Evolutionary conservation across 2,888 invertebrate species (phyloP).

Genomic region (Ophion obscuratus): DNA sequence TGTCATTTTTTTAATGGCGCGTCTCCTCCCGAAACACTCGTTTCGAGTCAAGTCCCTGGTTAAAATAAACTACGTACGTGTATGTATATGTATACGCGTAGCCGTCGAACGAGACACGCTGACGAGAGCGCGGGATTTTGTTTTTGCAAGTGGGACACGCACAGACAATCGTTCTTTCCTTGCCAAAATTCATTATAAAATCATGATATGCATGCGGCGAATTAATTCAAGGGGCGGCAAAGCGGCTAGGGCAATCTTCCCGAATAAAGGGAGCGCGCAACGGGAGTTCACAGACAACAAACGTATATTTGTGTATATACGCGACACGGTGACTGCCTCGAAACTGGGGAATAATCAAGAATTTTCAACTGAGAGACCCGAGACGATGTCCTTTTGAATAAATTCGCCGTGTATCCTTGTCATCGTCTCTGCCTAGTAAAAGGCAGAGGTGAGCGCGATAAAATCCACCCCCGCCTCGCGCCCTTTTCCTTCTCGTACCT

Average conservation of each 20-base stretch:
- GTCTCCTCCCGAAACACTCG: slow-evolving; percentile 62
- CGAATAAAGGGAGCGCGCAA: slow-evolving; percentile 61
- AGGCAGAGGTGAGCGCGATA: slow-evolving; percentile 54
- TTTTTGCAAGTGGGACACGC: background rate
- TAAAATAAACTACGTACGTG: background rate
- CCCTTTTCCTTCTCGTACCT: background rate
- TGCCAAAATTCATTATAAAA: slow-evolving; percentile 81
- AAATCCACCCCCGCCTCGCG: background rate
- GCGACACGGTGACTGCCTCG: slow-evolving; percentile 28
- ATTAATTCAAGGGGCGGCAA: slow-evolving; percentile 82
- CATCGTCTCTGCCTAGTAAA: slow-evolving; percentile 46
- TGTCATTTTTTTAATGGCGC: slow-evolving; percentile 68
- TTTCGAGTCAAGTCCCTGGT: slow-evolving; percentile 59
- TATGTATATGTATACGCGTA: slow-evolving; percentile 11
- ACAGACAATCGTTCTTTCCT: slow-evolving; percentile 55
- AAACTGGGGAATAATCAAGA: slow-evolving; percentile 58
- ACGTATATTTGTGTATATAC: slow-evolving; percentile 53
- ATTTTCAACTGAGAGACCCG: slow-evolving; percentile 54
- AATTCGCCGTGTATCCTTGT: slow-evolving; percentile 35
- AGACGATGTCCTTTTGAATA: slow-evolving; percentile 66
- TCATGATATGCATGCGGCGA: slow-evolving; percentile 78
- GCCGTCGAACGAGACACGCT: slow-evolving; percentile 33
- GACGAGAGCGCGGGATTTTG: background rate
- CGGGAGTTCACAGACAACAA: slow-evolving; percentile 24
- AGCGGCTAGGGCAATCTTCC: slow-evolving; percentile 78